phyloP scores from a whole-genome alignment of 35 echinoderm and acorn worm species.

The Acanthaster planci region DNA sequence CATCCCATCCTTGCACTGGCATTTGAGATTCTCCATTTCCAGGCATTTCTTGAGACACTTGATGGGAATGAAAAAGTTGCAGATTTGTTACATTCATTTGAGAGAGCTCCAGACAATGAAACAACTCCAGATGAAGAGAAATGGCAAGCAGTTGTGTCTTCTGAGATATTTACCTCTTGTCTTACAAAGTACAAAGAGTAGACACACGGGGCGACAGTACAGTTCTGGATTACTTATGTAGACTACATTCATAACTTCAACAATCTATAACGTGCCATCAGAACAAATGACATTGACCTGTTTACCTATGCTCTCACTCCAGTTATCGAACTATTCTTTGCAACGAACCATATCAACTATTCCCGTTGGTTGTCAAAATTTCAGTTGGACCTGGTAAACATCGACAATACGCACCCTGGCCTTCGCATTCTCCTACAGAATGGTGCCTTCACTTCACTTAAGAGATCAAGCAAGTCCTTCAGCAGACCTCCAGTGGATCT shows the following conservation, averaged over 20 bases:
- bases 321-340: slow-evolving; percentile 65
- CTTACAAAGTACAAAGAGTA: background rate
- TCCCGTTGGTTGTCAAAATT: slow-evolving; percentile 62
- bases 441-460: slow-evolving; percentile 62
- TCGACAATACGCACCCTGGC: background rate
- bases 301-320: slow-evolving; percentile 14
- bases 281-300: slow-evolving; percentile 32
- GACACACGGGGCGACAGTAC: slow-evolving; percentile 30
- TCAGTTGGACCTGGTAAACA: slow-evolving; percentile 52
- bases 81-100: too few species aligned
- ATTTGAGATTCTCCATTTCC: slow-evolving; percentile 46
- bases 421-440: slow-evolving; percentile 25
- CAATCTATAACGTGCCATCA: background rate
- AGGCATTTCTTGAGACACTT: slow-evolving; percentile 20
- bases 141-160: too few species aligned
- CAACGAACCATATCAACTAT: slow-evolving; percentile 68
- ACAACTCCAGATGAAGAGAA: background rate
- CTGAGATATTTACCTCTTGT: slow-evolving; percentile 13
- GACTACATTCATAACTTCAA: background rate
- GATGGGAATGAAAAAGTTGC: background rate
- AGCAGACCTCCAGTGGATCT: slow-evolving; percentile 60
- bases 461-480: slow-evolving; percentile 47
- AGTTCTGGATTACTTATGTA: slow-evolving; percentile 47
- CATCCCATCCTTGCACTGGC: slow-evolving; percentile 42
- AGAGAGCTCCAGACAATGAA: background rate